Evolutionary conservation across 2,888 invertebrate genomes (phyloP).

Genomic region (Microdon myrmicae): DNA sequence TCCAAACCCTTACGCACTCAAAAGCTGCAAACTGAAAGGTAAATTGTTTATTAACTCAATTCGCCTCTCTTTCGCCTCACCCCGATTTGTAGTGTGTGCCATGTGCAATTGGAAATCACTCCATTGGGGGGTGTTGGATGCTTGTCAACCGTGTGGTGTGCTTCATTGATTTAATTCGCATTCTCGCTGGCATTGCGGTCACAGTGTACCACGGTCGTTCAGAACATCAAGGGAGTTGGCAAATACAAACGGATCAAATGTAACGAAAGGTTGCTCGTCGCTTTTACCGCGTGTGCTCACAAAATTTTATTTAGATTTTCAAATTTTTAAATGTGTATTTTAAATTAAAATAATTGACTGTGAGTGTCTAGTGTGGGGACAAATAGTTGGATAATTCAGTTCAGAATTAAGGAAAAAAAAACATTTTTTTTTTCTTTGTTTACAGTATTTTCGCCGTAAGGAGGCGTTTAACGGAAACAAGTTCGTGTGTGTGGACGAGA

Average conservation of each 20-base stretch:
- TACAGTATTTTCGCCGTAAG: conserved; percentile 37
- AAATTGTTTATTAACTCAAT: not conserved
- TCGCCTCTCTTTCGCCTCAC: conserved; percentile 9
- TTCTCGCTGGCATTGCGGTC: conserved; percentile 12
- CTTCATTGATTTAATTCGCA: conserved; percentile 20
- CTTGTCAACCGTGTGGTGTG: conserved; percentile 15
- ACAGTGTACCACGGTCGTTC: conserved; percentile 19
- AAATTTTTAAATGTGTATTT: conserved; percentile 8
- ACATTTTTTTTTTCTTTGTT: conserved; percentile 42
- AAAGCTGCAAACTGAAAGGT: too few relatives aligned
- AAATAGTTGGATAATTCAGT: conserved; percentile 29
- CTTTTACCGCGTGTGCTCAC: conserved; percentile 20
- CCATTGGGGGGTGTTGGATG: conserved; percentile 16
- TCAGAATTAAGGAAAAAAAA: conserved; percentile 23
- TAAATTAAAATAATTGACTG: conserved; percentile 1
- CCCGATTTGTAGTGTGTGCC: not conserved
- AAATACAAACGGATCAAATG: conserved; percentile 4
- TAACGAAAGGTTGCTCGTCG: conserved; percentile 14
- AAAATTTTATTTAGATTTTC: conserved; percentile 3
- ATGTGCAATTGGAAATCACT: conserved; percentile 22
- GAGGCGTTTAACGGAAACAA: conserved; percentile 19
- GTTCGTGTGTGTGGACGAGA: conserved; percentile 4
- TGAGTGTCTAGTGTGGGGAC: not conserved
- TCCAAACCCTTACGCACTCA: too few relatives aligned
- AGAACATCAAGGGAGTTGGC: conserved; percentile 1